Base-by-base conservation (phyloP, 2,113 vertebrate species). In the Centropus bengalensis region DNA sequence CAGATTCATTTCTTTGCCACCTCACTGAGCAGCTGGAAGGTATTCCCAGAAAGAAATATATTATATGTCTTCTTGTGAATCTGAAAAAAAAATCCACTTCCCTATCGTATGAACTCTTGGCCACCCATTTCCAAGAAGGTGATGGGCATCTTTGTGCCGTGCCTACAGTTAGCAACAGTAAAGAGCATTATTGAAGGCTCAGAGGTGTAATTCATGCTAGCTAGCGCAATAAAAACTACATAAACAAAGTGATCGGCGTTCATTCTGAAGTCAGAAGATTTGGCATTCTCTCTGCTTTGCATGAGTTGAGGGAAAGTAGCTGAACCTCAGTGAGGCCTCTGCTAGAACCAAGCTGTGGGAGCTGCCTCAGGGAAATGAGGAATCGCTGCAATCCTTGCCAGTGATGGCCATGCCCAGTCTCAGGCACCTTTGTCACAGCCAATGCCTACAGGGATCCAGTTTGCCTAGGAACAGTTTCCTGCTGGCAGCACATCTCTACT, bases 1-100 rank as follows among this genome's bases (percentile, higher is more conserved):
- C 51, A 21, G 70, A 49, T 86, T 82, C 89, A 20, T 68, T 92
- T 90, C 64, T 71, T 88, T 94, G 63, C 85, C 89, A 91, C 78
- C 71, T 92, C 63, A 24, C 36, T 56, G 45, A 76, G 45, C 59
- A 85, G 67, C 81, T 95, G 87, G 32, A 94, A 95, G 63, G 56
- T 87, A 64, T 45, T 51, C 80, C 40, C 54, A 74, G 58, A 54
- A 69, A 73, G 58, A 91, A 78, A 70, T 83, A 76, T 3, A 32
- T 79, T 74, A 28, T 8, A 52, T 16, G 19, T 62, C 14, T 30
- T 88, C n/a, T 26, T 21, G 10, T 62, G 47, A 86, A 47, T 52
- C 27, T 70, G 80, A 78, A 73, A 76, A 84, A 52, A 40, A 4
- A 40, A 2, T 2, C 30, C 52, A 33, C 8, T 12, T 8, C 58